Percentiles rank a stretch among this genome's conserved stretches.
Conservation (phyloP, 1,140 invertebrate genomes). For the Magallana gigas region DNA sequence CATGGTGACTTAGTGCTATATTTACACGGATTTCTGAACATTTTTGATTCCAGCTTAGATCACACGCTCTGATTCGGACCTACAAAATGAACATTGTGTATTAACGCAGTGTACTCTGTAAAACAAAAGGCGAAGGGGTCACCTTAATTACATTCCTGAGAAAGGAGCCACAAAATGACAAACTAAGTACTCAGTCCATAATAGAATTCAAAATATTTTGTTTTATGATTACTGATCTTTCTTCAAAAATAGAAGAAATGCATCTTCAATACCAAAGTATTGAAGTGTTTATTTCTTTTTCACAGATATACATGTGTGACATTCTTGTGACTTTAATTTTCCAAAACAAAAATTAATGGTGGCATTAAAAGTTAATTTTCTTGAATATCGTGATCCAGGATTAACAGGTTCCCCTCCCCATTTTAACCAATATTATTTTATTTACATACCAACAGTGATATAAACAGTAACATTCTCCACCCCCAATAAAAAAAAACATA, state of each 20-base stretch:
- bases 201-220: no score
- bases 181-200: no score
- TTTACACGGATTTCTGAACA: constrained; percentile 55
- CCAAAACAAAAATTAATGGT: no score
- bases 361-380: background rate
- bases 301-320: no score
- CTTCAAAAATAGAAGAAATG: no score
- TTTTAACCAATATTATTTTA: background rate
- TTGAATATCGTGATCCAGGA: background rate
- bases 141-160: no score
- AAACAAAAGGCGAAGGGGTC: no score
- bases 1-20: constrained; percentile 56
- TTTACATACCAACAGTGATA: background rate
- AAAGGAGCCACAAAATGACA: no score
- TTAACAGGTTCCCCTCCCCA: background rate
- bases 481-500: no score
- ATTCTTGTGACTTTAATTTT: no score
- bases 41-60: constrained; percentile 64
- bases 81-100: constrained; percentile 47
- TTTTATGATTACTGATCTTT: no score
- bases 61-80: constrained; percentile 58
- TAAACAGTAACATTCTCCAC: background rate
- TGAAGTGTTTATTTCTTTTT: background rate
- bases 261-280: background rate
- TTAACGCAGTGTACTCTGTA: background rate